Base-by-base conservation (phyloP, 1,140 invertebrate genomes). In the Drosophila kanapiae region DNA sequence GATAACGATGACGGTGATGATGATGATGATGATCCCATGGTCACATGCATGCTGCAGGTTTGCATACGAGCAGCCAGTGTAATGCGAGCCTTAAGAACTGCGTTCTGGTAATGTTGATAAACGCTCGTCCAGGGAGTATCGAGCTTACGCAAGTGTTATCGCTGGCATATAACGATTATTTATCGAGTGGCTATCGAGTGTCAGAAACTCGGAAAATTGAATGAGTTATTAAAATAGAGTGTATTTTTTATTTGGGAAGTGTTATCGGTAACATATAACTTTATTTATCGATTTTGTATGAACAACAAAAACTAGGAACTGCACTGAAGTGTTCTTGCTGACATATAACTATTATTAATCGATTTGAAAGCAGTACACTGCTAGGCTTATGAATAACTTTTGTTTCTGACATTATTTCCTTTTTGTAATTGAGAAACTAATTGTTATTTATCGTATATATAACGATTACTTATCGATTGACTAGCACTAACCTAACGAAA, bases 71-170 rank as follows among this genome's bases (percentile, higher is more conserved):
- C 27, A 69, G 47, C 47, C 37, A 7, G 70, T 59, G 69, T 72
- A 71, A 71, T 42, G 71, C 37, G 10, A n/a, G 53, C 53, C 69
- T 33, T 35, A 49, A 49, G 65, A 59, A 69, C 51, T 49, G 65
- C 65, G 40, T 37, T 37, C 37, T 23, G 43, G 51, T 72, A 72
- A 72, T 71, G 14, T n/a, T 40, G 65, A 70, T 72, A 29, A 43
- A 72, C 70, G 65, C 42, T 47, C 45, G 4, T 16, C 5, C 48
- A 27, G 8, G 10, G 7, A 14, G 16, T 16, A 7, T 9, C 16
- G 16, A 6, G 45, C 40, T 45, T 29, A 35, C 7, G 9, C 4
- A 58, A 71, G 23, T 37, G 45, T 72, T 71, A 72, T 72, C 69
- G 53, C 7, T 29, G 1, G 9, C 51, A 70, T 27, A 48, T 27